Conservation (phyloP, 2,113 vertebrate genomes). For the Psilopsiagon aurifrons region DNA sequence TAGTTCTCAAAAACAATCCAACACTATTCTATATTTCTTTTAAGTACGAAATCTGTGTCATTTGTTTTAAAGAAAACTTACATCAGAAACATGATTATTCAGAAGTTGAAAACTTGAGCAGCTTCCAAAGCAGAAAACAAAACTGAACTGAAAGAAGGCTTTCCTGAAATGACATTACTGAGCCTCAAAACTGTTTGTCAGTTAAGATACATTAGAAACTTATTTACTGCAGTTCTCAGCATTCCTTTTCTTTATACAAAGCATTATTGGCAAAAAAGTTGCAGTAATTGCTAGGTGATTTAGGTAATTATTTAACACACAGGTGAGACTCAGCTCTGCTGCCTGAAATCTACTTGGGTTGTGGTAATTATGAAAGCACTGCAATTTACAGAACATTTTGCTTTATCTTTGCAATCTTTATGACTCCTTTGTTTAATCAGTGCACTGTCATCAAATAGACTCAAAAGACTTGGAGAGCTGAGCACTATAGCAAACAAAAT, state of each 20-base stretch:
- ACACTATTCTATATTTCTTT: slow-evolving; percentile 39
- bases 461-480: not conserved
- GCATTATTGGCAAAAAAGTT: not conserved
- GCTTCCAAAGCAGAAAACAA: slow-evolving; percentile 7
- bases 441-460: not conserved
- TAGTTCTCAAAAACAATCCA: slow-evolving; percentile 40
- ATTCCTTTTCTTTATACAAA: slow-evolving; percentile 14
- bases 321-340: not conserved
- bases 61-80: not conserved
- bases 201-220: not conserved
- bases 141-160: slow-evolving; percentile 19
- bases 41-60: slow-evolving; percentile 40
- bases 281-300: slow-evolving; percentile 2
- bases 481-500: slow-evolving; percentile 34
- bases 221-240: not conserved
- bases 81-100: slow-evolving; percentile 20
- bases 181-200: slow-evolving; percentile 11
- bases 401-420: not conserved
- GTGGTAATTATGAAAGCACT: slow-evolving; percentile 6
- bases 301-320: slow-evolving; percentile 12
- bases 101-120: slow-evolving; percentile 35
- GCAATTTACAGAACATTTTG: slow-evolving; percentile 3
- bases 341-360: slow-evolving; percentile 7
- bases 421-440: slow-evolving; percentile 15
- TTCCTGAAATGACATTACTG: not conserved